A percentile compares a stretch with the other conserved stretches of the same genome.
These are phyloP conservation scores for Rhagologus leucostigma DNA, from an alignment of 2,113 vertebrate genomes.

Conservation along the genomic window DNA sequence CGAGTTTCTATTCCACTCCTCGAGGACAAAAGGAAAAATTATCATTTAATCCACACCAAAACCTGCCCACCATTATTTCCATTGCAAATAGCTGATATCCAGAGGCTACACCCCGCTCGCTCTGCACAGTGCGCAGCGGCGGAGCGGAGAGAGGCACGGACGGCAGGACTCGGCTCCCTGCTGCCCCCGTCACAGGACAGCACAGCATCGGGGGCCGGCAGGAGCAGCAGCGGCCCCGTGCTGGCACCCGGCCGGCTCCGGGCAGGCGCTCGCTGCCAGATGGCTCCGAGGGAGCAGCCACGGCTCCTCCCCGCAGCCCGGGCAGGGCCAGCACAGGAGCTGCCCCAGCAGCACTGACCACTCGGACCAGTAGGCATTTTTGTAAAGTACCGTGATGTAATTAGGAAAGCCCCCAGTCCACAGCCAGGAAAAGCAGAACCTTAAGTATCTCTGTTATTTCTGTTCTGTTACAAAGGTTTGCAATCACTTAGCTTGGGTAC, in stretches of 20 bases:
- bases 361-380: background rate
- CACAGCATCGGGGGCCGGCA: fast-evolving
- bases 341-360: background rate
- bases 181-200: background rate
- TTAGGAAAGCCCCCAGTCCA: background rate
- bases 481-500: background rate
- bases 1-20: background rate
- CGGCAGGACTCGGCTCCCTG: background rate
- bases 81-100: background rate
- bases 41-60: background rate
- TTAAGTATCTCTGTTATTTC: background rate
- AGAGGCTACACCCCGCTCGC: background rate
- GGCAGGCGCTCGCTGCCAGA: background rate
- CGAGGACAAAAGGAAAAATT: background rate
- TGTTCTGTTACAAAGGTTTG: background rate
- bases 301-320: background rate
- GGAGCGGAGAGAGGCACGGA: fast-evolving
- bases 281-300: background rate
- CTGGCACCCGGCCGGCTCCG: background rate
- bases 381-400: background rate
- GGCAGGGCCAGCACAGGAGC: background rate
- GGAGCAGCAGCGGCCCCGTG: background rate
- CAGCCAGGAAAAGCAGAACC: background rate
- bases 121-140: fast-evolving
- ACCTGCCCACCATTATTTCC: fast-evolving